Conservation (phyloP, 1,140 invertebrate species). For the Meloidogyne floridensis region DNA sequence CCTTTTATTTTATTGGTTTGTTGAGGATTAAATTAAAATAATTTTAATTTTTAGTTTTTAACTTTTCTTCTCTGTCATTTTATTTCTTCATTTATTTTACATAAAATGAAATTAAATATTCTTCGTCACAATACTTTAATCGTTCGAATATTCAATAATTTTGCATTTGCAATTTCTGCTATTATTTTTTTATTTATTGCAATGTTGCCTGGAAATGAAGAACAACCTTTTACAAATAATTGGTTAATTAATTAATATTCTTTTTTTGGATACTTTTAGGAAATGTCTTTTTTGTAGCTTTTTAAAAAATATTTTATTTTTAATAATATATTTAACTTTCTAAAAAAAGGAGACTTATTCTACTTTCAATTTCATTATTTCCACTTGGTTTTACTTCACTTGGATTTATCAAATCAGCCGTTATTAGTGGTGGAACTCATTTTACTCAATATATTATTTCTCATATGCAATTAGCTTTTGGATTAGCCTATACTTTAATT, state of each 20-base stretch:
- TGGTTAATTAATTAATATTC: no score
- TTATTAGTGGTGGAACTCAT: conserved; percentile 40
- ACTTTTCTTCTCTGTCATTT: conserved; percentile 17
- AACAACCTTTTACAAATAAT: background rate
- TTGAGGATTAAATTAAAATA: no score
- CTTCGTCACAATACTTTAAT: conserved; percentile 15
- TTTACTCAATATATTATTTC: conserved; percentile 47
- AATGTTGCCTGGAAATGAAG: conserved; percentile 15
- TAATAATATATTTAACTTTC: background rate
- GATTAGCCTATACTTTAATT: conserved; percentile 35
- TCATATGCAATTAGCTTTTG: conserved; percentile 42
- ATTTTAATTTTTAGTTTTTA: conserved; percentile 19
- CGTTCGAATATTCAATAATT: conserved; percentile 41
- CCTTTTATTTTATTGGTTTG: no score
- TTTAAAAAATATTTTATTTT: background rate
- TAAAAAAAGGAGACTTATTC: conserved; percentile 19
- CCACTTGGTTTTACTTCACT: conserved; percentile 40
- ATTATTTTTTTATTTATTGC: conserved; percentile 35
- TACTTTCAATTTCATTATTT: conserved; percentile 35
- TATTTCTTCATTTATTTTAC: conserved; percentile 2
- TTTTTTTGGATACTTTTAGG: no score
- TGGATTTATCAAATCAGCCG: conserved; percentile 42
- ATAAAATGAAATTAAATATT: conserved; percentile 16
- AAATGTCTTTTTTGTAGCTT: no score
- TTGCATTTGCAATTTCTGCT: conserved; percentile 31